Base-by-base conservation (phyloP, 1,140 invertebrate species). In the Diachasma alloeum region DNA sequence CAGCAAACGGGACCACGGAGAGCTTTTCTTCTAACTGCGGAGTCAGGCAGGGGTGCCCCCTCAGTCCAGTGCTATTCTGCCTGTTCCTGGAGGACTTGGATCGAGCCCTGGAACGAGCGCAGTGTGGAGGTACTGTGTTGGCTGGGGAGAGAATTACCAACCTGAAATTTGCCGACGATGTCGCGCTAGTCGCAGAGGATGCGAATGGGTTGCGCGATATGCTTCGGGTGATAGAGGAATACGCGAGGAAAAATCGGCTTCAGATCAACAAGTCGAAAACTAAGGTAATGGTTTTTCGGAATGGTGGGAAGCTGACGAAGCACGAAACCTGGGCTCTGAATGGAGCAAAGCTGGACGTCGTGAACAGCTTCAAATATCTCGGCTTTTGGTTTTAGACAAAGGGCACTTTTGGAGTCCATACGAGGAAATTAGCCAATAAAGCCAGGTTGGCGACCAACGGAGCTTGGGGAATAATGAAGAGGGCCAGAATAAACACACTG, bases 41-140 rank as follows among this genome's bases (percentile, higher is more conserved):
- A 31, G 69, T 72, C 5, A 72, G 37, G 22, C 46, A 59, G 56
- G 48, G 53, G 0, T 75, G 56, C 48, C n/a, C 22, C 0, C 70
- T 56, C 0, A 72, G 70, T 13, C 36, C 70, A 1, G 6, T 19
- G 6, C 0, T 72, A 31, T 75, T 75, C 44, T 31, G 59, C 22
- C 56, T 78, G 4, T 78, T 59, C 31, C 48, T 56, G 15, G 42
- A 78, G 13, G 72, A 78, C n/a, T 19, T 75, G n/a, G 72, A 75
- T 13, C 68, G 72, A 1, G 36, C 15, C 9, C 71, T 53, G 59
- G 44, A 39, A 15, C 44, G 9, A 42, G 66, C 31, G 31, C 44
- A 71, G 1, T 17, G n/a, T 17, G 73, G 77, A 13, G 77, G 77
- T 9, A 48, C 68, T 10, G 53, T 66, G 9, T 10, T 78, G 37